phyloP scores from a whole-genome alignment of 2,797 vertebrate genomes.

The Gobionotothen gibberifrons region DNA sequence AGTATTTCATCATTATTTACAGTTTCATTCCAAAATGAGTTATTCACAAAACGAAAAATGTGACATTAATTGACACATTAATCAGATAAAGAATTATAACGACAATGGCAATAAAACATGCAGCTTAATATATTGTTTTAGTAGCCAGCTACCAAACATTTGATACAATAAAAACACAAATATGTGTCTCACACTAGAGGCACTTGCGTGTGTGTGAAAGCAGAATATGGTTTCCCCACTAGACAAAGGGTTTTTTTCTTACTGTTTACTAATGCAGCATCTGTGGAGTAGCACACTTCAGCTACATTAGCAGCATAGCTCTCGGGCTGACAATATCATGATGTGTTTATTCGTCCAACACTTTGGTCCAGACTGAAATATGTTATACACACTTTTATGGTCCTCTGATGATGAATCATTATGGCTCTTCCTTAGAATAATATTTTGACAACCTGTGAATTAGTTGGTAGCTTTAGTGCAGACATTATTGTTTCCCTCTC shows the following conservation, averaged over 20 bases:
- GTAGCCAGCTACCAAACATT: slow-evolving; percentile 40
- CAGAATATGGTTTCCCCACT: not conserved
- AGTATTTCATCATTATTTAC: slow-evolving; percentile 74
- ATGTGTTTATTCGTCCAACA: not conserved
- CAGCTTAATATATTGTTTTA: slow-evolving; percentile 35
- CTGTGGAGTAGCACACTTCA: not conserved
- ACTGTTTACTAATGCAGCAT: not conserved
- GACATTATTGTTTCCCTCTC: not conserved
- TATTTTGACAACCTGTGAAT: slow-evolving; percentile 2
- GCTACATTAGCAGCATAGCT: not conserved
- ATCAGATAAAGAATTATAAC: slow-evolving; percentile 51
- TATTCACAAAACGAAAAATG: slow-evolving; percentile 53
- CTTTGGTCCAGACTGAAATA: not conserved
- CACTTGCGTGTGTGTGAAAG: not conserved
- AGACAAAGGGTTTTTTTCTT: not conserved
- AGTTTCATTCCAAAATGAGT: slow-evolving; percentile 51
- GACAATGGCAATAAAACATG: slow-evolving; percentile 29
- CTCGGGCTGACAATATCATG: not conserved
- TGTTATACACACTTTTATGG: not conserved
- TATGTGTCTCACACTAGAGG: slow-evolving; percentile 1
- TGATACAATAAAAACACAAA: slow-evolving; percentile 31
- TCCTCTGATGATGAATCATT: not conserved
- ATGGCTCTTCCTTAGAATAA: not conserved
- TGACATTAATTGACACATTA: slow-evolving; percentile 30
- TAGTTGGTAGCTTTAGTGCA: not conserved